Evolutionary conservation across 2,888 invertebrate species (phyloP), one percentile per base, ranked within the genome.

Genomic region (Synergus umbraculus): DNA sequence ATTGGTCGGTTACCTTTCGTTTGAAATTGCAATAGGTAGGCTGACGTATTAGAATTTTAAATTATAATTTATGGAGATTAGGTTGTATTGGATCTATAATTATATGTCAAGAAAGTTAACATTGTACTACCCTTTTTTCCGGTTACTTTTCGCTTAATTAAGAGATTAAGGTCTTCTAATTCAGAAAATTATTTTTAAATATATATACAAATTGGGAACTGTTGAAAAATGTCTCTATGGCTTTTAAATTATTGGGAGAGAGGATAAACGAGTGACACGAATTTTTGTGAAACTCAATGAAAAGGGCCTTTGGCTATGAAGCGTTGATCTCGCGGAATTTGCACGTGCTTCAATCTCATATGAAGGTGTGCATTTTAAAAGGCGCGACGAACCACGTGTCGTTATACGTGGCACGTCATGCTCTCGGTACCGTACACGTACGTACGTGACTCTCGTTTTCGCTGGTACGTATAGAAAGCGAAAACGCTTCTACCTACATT

Each of bases 401-500:
- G 82, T 84, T 85, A 85, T 85, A 85, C 87, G 85, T 86, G 86
- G 86, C 85, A 86, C 85, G 86, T 83, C 85, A 85, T 85, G 81
- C 83, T 82, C 83, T 82, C 81, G 78, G 82, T 81, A 81, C 81
- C 77, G 77, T 81, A 81, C 79, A 81, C 82, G 82, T 88, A 87
- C 88, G 88, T 89, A 90, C 90, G 90, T 90, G 90, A 91, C 91
- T 91, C 92, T 91, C 91, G 91, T 90, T 92, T 91, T 92, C 91
- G 90, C 87, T 89, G 89, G 89, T 87, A 88, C 89, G 88, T 90
- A 91, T 91, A 91, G 91, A 92, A 91, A 92, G 92, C 88, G 92
- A 92, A 91, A 92, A 91, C 90, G 88, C 88, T 87, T 88, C 89
- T 85, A 91, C 92, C 91, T 91, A 91, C 90, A 91, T 91, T 90